Evolutionary conservation across 2,797 vertebrate genomes (phyloP).

Genomic region (Scomberomorus guttatus): DNA sequence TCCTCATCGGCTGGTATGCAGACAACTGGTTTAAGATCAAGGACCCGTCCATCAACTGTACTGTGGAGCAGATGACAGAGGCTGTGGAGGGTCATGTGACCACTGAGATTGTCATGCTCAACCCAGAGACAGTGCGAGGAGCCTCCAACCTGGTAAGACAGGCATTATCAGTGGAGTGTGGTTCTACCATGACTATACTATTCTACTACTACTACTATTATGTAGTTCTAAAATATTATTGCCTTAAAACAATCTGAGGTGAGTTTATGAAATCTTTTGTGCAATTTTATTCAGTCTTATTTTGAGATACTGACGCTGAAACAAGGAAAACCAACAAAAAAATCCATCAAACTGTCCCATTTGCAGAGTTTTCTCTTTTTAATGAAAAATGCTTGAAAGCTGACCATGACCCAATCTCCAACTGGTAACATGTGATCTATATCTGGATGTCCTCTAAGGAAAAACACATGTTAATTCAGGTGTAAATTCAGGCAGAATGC

Average conservation of each 20-base stretch:
- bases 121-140: constrained; percentile 92
- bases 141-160: constrained; percentile 91
- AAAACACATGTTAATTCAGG: too few species aligned
- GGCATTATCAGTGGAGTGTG: background rate
- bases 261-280: too few species aligned
- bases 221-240: too few species aligned
- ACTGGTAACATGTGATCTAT: too few species aligned
- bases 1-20: constrained; percentile 94
- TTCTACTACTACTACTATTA: too few species aligned
- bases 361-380: background rate
- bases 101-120: constrained; percentile 95
- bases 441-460: too few species aligned
- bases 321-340: too few species aligned
- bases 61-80: constrained; percentile 92
- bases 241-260: too few species aligned
- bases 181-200: background rate
- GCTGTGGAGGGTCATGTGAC: constrained; percentile 93
- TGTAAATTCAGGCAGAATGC: too few species aligned
- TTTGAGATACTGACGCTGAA: background rate
- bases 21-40: constrained; percentile 95
- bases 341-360: too few species aligned
- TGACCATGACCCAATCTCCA: too few species aligned
- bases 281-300: background rate
- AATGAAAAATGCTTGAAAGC: too few species aligned
- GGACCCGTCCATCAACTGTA: constrained; percentile 93